Evolutionary conservation across 2,888 invertebrate species (phyloP), one percentile per base, ranked within the genome.

Genomic region (Cheilosia variabilis): DNA sequence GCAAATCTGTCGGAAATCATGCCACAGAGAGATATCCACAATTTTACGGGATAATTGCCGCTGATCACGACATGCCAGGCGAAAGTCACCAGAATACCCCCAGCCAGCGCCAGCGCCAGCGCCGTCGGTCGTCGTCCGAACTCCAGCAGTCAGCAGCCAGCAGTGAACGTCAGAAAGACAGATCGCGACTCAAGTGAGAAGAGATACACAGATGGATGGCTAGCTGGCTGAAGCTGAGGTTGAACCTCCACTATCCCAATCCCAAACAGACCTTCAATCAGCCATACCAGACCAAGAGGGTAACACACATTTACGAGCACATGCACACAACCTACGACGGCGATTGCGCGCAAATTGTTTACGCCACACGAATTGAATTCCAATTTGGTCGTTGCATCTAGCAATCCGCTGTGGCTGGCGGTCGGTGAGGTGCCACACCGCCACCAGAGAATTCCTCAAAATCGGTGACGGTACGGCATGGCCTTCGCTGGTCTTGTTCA

Each of bases 21-120:
- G 86, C 76, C 77, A 86, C 86, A 80, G 80, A 86, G 84, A 80
- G 76, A 86, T 86, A 86, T 86, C 80, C 86, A 86, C 86, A 86
- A 86, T 80, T 86, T 86, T 86, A 86, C 86, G 86, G 86, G 86
- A 86, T 86, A 86, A 86, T 86, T 86, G 86, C 80, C 76, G 68
- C 72, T 86, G 86, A 86, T 86, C 86, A 86, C 86, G 86, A 86
- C 80, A 86, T 81, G 86, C 62, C 76, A 86, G 76, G 86, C 86
- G 86, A 86, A 86, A 86, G 86, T 86, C 80, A 81, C 80, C 80
- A 68, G 76, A 76, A 77, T 75, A 57, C 57, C n/a, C 66, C 58
- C 27, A n/a, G n/a, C n/a, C n/a, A n/a, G n/a, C n/a, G n/a, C n/a
- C n/a, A 45, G 58, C 41, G 19, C 45, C 68, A 58, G 50, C 24